A percentile compares a stretch with the other conserved stretches of the same genome.
Conservation (phyloP, 92 coral and sea anemone genomes). For the Diadumene lineata region DNA sequence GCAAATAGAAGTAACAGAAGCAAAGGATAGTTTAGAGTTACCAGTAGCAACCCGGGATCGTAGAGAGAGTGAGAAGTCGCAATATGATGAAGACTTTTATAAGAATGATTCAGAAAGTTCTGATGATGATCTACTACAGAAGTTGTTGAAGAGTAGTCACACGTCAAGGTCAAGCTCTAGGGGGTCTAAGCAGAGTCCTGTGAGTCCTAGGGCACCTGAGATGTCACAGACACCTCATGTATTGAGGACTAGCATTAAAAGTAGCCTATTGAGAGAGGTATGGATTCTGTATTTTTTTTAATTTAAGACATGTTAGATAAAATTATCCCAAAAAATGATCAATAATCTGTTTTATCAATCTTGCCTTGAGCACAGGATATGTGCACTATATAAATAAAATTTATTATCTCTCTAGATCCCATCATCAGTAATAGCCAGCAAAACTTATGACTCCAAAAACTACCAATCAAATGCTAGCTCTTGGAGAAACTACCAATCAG, state of each 20-base stretch:
- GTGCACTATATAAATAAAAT: not conserved
- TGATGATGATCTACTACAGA: slow-evolving; percentile 80
- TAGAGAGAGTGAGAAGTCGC: slow-evolving; percentile 69
- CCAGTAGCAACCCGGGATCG: slow-evolving; percentile 25
- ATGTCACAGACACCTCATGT: slow-evolving; percentile 73
- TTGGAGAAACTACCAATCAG: slow-evolving; percentile 79
- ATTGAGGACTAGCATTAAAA: slow-evolving; percentile 81
- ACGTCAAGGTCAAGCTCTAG: slow-evolving; percentile 82
- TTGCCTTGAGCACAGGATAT: no score
- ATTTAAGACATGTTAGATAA: no score
- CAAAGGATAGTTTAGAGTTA: slow-evolving; percentile 20
- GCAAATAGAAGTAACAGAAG: slow-evolving; percentile 56
- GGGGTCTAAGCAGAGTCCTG: slow-evolving; percentile 63
- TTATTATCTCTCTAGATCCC: slow-evolving; percentile 71
- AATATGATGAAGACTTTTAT: slow-evolving; percentile 85
- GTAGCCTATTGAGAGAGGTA: slow-evolving; percentile 94
- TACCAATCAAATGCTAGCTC: slow-evolving; percentile 85
- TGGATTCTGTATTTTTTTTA: no score
- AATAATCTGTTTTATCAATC: not conserved
- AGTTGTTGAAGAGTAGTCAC: slow-evolving; percentile 73
- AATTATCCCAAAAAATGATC: no score
- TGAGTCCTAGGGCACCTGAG: slow-evolving; percentile 52
- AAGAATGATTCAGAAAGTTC: slow-evolving; percentile 80
- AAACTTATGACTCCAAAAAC: slow-evolving; percentile 81
- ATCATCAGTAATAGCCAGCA: slow-evolving; percentile 60